Evolutionary conservation across 2,113 vertebrate species (phyloP).

Genomic region (Trochalopteron elliotii): DNA sequence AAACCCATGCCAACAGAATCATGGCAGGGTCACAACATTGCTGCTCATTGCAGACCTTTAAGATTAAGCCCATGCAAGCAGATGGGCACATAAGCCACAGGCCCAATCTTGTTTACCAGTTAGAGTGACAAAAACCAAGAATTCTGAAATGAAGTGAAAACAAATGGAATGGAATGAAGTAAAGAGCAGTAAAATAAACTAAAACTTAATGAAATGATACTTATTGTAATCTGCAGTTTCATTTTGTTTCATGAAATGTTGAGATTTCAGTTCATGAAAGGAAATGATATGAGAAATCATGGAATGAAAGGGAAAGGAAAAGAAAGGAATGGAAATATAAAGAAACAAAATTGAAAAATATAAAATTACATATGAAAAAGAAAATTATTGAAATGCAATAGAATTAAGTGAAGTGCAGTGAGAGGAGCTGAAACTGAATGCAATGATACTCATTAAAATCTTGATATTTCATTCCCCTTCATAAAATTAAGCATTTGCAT

Average conservation of each 20-base stretch:
- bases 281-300: neutral
- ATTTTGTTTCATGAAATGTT: neutral
- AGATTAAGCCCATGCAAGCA: fast-evolving
- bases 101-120: neutral
- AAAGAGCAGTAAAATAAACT: neutral
- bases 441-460: neutral
- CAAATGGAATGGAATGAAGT: neutral
- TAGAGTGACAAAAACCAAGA: neutral
- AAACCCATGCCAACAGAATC: neutral
- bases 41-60: neutral
- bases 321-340: neutral
- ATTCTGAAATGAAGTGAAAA: neutral
- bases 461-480: neutral
- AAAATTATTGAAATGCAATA: neutral
- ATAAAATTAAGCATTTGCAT: neutral
- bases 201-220: neutral
- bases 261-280: neutral
- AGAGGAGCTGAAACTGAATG: neutral
- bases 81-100: neutral
- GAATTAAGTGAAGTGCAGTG: neutral
- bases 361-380: neutral
- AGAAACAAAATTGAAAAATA: neutral
- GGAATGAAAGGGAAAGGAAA: neutral
- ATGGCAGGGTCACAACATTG: neutral
- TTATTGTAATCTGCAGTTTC: neutral